A percentile compares a stretch with the other conserved stretches of the same genome.
These are phyloP conservation scores for Lasioglossum pauxillum DNA, from an alignment of 2,888 invertebrate species.

Conservation along the genomic window DNA sequence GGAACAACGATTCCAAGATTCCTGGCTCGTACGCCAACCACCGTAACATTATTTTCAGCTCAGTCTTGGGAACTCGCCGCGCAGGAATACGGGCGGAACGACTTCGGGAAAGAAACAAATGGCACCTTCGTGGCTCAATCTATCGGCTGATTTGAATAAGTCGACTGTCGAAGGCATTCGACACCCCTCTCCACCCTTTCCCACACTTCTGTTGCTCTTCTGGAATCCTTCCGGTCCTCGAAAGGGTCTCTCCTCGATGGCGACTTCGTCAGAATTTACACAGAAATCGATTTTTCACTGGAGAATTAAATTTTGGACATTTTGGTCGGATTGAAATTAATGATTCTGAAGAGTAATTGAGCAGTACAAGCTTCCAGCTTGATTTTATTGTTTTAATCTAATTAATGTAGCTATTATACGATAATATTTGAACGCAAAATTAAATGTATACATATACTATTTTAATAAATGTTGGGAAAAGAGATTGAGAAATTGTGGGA, in stretches of 20 bases:
- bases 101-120: slow-evolving; percentile 77
- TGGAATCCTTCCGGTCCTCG: not conserved
- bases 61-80: slow-evolving; percentile 38
- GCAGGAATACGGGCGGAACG: slow-evolving; percentile 49
- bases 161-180: slow-evolving; percentile 64
- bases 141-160: slow-evolving; percentile 81
- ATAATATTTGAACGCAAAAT: no score
- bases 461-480: no score
- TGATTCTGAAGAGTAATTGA: no score
- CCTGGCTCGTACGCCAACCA: slow-evolving; percentile 24
- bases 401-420: no score
- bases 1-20: slow-evolving; percentile 15
- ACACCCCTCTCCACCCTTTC: slow-evolving; percentile 24
- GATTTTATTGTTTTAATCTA: no score
- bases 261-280: not conserved
- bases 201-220: slow-evolving; percentile 38
- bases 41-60: slow-evolving; percentile 61
- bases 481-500: no score
- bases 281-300: not conserved
- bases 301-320: not conserved
- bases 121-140: slow-evolving; percentile 78
- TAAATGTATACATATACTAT: no score
- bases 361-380: no score
- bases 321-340: no score
- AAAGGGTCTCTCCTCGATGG: not conserved